A percentile compares a stretch with the other conserved stretches of the same genome.
phyloP scores from a whole-genome alignment of 2,113 vertebrate genomes.

The Oreotrochilus melanogaster region DNA sequence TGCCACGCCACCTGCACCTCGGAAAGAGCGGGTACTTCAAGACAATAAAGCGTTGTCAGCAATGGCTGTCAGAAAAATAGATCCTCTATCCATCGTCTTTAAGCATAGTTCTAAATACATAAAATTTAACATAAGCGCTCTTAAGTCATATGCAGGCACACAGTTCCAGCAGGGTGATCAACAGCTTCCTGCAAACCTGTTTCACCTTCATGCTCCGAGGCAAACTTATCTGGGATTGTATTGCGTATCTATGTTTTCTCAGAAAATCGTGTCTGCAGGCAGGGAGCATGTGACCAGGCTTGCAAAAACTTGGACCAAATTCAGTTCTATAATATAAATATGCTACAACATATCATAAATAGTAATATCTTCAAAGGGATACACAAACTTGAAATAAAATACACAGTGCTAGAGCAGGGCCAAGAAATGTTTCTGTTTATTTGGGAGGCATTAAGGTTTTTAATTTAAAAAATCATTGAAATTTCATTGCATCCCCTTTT shows the following conservation, averaged over 20 bases:
- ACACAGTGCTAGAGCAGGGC: not conserved
- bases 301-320: not conserved
- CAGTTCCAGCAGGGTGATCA: rapidly evolving
- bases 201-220: not conserved
- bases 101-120: rapidly evolving
- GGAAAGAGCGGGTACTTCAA: rapidly evolving
- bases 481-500: not conserved
- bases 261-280: not conserved
- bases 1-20: not conserved
- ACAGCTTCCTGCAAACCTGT: not conserved
- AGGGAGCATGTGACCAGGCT: not conserved
- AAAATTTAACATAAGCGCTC: not conserved
- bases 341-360: rapidly evolving
- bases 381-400: not conserved
- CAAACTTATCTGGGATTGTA: rapidly evolving
- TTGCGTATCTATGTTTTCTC: rapidly evolving
- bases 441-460: not conserved
- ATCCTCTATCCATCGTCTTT: rapidly evolving
- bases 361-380: not conserved
- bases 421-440: not conserved
- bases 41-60: rapidly evolving
- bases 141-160: not conserved
- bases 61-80: rapidly evolving
- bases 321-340: not conserved
- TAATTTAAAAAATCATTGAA: not conserved